Conservation (phyloP, 2,888 invertebrate genomes). For the Pseudanteris insignis region DNA sequence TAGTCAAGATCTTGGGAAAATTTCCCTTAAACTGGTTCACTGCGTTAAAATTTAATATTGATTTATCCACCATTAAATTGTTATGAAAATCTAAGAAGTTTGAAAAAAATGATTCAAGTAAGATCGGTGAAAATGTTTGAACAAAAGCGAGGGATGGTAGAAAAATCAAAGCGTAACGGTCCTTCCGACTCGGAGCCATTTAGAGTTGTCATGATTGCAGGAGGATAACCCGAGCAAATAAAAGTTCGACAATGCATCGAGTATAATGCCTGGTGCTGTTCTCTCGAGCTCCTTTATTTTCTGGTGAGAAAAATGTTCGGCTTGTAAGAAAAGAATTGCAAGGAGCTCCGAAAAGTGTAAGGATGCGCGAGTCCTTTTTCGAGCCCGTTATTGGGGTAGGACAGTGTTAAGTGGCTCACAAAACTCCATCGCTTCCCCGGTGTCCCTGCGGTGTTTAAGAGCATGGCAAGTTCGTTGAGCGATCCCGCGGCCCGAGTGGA, state of each 20-base stretch:
- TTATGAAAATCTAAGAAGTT: too few relatives aligned
- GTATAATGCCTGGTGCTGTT: slow-evolving; percentile 17
- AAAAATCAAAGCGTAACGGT: too few relatives aligned
- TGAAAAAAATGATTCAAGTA: too few relatives aligned
- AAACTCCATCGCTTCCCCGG: slow-evolving; percentile 31
- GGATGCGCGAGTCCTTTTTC: slow-evolving; percentile 28
- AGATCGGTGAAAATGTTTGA: too few relatives aligned
- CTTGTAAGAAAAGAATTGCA: slow-evolving; percentile 42
- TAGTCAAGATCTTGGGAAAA: too few relatives aligned
- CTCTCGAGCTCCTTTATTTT: slow-evolving; percentile 12
- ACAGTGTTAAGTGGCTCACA: slow-evolving; percentile 44
- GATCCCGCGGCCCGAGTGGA: slow-evolving; percentile 47
- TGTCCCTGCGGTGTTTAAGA: slow-evolving; percentile 39
- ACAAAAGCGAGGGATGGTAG: too few relatives aligned
- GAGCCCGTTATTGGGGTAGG: slow-evolving; percentile 29
- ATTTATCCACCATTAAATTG: too few relatives aligned
- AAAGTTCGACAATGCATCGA: slow-evolving; percentile 34
- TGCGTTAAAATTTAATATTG: too few relatives aligned
- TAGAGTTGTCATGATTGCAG: slow-evolving; percentile 5
- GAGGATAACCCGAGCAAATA: slow-evolving; percentile 20
- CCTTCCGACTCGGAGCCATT: too few relatives aligned
- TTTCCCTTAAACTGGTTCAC: too few relatives aligned
- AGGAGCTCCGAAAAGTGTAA: slow-evolving; percentile 32
- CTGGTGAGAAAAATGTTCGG: background rate
- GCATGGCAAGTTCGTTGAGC: slow-evolving; percentile 28